Evolutionary conservation across 2,113 vertebrate species (phyloP), one percentile per base, ranked within the genome.

Genomic region (Hiodon alosoides): DNA sequence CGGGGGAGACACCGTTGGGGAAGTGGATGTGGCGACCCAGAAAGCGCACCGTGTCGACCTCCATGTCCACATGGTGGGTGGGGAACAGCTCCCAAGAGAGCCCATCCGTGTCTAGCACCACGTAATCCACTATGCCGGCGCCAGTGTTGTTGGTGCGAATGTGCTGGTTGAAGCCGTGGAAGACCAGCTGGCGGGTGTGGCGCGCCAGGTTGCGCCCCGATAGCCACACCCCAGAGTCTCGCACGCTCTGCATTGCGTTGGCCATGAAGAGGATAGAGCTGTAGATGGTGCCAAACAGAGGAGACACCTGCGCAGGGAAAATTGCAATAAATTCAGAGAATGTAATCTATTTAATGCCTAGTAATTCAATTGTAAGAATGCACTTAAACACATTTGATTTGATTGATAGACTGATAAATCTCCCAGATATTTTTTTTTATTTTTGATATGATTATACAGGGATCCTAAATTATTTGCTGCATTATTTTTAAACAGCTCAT

Each of bases 201-300:
- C 48, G 83, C 4, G 89, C 94, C 60, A 95, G 82, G 2, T 85
- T 92, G 0, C 85, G 83, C 5, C 92, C 94, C 0, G 91, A 93
- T 74, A 94, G 89, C 93, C 92, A 90, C 3, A 86, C 75, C 0
- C 90, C 81, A 0, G 80, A 67, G 0, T 57, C 58, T 0, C 79
- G 80, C 0, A 92, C 9, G 0, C 73, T 79, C 66, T 91, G 90
- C 74, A 93, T 84, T 0, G 89, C 90, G 1, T 83, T 81, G 57
- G 92, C 94, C 88, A 96, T 81, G 78, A 95, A 81, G 76, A 87
- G 71, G 50, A 98, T 79, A 0, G 95, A 91, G 71, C 90, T 94
- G 71, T 96, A 98, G 86, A 98, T 93, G 83, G 95, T 98, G 67
- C 94, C 92, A 9, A 98, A 98, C 67, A 98, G 90, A 0, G 96